Percentiles rank a stretch among this genome's conserved stretches.
phyloP scores from a whole-genome alignment of 2,888 invertebrate genomes.

The Slavum lentiscoides region DNA sequence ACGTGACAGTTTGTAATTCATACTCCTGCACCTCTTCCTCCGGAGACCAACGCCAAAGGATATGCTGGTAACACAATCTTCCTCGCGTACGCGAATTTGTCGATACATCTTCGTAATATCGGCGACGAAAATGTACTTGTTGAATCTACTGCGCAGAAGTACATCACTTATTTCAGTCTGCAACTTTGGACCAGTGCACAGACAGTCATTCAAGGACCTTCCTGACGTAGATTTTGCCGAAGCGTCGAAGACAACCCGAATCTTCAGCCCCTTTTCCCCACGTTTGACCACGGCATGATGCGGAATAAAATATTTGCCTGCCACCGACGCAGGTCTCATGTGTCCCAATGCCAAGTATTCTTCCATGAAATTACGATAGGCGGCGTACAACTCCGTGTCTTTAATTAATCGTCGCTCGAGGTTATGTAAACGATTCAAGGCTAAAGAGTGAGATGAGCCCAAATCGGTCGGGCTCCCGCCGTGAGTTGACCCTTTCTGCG shows the following conservation, averaged over 20 bases:
- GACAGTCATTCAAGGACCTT: slow-evolving; percentile 39
- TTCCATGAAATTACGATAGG: neutral
- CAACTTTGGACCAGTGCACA: slow-evolving; percentile 58
- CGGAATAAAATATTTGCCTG: neutral
- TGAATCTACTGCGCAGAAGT: slow-evolving; percentile 57
- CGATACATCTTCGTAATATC: slow-evolving; percentile 60
- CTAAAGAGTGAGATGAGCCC: neutral
- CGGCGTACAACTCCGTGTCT: neutral
- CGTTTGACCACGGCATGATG: neutral
- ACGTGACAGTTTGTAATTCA: slow-evolving; percentile 57
- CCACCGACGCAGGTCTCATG: neutral
- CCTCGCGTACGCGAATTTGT: slow-evolving; percentile 54
- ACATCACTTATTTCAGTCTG: slow-evolving; percentile 57
- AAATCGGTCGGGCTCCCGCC: neutral
- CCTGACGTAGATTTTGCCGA: slow-evolving; percentile 4
- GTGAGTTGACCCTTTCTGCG: neutral
- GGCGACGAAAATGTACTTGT: slow-evolving; percentile 57
- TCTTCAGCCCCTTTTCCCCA: neutral
- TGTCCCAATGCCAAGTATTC: neutral
- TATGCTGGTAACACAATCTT: slow-evolving; percentile 58
- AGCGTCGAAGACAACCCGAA: neutral
- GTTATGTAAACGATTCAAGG: neutral
- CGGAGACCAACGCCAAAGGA: slow-evolving; percentile 58
- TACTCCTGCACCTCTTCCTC: slow-evolving; percentile 58
- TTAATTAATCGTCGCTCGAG: neutral